phyloP scores from a whole-genome alignment of 1,140 invertebrate genomes.

The Drosophila tristis region DNA sequence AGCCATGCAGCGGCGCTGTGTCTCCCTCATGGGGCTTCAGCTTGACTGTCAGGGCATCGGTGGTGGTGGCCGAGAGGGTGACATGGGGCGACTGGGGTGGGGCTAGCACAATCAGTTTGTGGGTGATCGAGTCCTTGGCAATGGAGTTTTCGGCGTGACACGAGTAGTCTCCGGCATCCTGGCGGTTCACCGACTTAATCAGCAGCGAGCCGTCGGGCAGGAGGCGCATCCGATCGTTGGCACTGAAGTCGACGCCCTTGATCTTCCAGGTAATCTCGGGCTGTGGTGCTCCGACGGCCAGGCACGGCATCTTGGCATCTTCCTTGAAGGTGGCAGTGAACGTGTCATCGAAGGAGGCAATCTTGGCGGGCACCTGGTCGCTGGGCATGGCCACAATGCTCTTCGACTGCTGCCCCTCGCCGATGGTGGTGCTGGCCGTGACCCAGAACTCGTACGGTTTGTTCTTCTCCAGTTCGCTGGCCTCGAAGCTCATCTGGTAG shows the following conservation, averaged over 20 bases:
- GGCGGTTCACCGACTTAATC: conserved; percentile 94
- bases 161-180: conserved; percentile 95
- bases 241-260: conserved; percentile 85
- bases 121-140: conserved; percentile 95
- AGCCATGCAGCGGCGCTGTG: conserved; percentile 91
- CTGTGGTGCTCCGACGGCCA: conserved; percentile 94
- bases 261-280: conserved; percentile 95
- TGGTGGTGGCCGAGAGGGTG: conserved; percentile 92
- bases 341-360: conserved; percentile 95
- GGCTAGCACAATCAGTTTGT: conserved; percentile 93
- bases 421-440: conserved; percentile 95
- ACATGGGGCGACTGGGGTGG: conserved; percentile 93
- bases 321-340: conserved; percentile 96
- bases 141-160: conserved; percentile 97
- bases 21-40: conserved; percentile 91
- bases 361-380: conserved; percentile 95
- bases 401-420: conserved; percentile 95
- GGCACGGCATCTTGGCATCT: conserved; percentile 95
- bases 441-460: conserved; percentile 97
- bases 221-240: conserved; percentile 90
- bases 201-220: conserved; percentile 95
- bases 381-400: conserved; percentile 93
- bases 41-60: conserved; percentile 92
- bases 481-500: conserved; percentile 91
- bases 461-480: conserved; percentile 92